A percentile compares a stretch with the other conserved stretches of the same genome.
These are phyloP conservation scores for Riparia riparia DNA, from an alignment of 2,113 vertebrate species.

Conservation along the genomic window DNA sequence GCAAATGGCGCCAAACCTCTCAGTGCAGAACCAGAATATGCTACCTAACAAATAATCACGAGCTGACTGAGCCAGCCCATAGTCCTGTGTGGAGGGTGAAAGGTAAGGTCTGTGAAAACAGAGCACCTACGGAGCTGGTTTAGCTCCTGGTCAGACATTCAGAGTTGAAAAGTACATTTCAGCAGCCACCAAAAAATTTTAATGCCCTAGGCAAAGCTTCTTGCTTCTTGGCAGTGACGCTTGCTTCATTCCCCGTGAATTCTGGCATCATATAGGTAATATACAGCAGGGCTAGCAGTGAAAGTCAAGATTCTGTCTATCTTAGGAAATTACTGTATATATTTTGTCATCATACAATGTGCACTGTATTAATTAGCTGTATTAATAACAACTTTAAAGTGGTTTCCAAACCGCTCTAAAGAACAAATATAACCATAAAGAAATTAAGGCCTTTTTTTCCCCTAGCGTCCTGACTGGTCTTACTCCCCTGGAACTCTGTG, in stretches of 20 bases:
- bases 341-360: background rate
- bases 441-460: background rate
- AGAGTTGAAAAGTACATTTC: background rate
- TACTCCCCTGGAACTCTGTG: background rate
- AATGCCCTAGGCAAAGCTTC: background rate
- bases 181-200: background rate
- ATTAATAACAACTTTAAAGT: background rate
- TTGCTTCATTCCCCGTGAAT: background rate
- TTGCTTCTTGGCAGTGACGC: background rate
- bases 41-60: background rate
- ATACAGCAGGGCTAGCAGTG: background rate
- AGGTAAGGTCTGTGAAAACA: background rate
- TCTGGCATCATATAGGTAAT: background rate
- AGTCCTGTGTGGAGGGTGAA: background rate
- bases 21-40: background rate
- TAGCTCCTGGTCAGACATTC: background rate
- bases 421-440: background rate
- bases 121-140: background rate
- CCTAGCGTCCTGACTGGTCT: background rate
- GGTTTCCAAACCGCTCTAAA: background rate
- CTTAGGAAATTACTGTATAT: background rate
- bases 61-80: rapidly evolving
- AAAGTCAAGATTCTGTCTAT: background rate
- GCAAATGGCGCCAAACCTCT: background rate
- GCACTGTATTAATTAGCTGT: background rate